These are phyloP conservation scores for Anarhynchus alexandrinus DNA, from an alignment of 2,113 vertebrate genomes.

Conservation along the genomic window DNA sequence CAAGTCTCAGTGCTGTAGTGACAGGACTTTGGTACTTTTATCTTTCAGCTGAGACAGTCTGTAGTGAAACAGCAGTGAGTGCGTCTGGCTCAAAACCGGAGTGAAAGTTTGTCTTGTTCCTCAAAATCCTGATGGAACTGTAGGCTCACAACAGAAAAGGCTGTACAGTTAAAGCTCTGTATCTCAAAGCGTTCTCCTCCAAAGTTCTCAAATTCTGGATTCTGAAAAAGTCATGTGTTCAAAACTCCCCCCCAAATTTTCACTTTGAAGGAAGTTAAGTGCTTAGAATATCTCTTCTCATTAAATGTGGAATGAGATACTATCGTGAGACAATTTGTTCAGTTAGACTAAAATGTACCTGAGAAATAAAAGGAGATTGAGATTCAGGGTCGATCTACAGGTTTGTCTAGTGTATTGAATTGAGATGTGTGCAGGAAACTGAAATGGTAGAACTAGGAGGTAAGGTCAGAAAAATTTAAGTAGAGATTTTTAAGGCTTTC, in stretches of 20 bases:
- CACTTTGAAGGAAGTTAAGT: neutral
- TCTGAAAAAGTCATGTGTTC: neutral
- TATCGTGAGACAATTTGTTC: neutral
- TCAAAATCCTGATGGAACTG: neutral
- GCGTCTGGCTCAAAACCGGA: neutral
- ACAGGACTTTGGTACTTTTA: neutral
- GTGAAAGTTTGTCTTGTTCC: rapidly evolving
- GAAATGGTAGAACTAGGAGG: neutral
- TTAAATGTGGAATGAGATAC: neutral
- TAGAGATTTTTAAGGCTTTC: neutral
- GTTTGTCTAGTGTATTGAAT: neutral
- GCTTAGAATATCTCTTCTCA: neutral
- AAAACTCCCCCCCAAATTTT: neutral
- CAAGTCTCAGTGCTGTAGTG: neutral
- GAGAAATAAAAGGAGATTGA: neutral
- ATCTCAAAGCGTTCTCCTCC: neutral
- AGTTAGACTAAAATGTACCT: neutral
- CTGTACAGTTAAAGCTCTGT: neutral
- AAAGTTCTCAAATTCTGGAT: neutral
- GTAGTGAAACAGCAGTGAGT: neutral
- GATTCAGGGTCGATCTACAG: neutral
- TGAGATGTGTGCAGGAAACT: neutral
- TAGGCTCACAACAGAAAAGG: neutral
- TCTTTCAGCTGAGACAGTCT: neutral
- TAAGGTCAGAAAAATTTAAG: neutral